Percentiles rank a stretch among this genome's conserved stretches.
Evolutionary conservation across 2,888 invertebrate genomes (phyloP).

Genomic region (Andrena dorsata): DNA sequence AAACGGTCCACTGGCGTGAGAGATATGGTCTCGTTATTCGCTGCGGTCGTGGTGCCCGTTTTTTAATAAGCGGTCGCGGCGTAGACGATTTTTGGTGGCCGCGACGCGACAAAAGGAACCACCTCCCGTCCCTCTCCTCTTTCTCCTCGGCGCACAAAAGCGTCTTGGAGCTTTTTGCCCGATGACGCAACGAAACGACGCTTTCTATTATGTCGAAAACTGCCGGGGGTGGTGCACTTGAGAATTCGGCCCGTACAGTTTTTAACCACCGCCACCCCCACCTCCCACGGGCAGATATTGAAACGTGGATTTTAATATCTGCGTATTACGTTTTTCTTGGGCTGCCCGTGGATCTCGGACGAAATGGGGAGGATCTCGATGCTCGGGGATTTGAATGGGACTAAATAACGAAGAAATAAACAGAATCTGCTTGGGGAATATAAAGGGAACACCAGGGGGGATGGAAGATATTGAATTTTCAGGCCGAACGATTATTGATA

Average conservation of each 20-base stretch:
- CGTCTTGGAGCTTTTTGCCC: slow-evolving; percentile 52
- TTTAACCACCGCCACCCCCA: slow-evolving; percentile 1
- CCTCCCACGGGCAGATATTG: slow-evolving; percentile 31
- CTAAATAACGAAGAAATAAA: background rate
- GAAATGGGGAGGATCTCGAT: background rate
- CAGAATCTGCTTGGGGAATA: background rate
- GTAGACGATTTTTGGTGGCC: slow-evolving; percentile 47
- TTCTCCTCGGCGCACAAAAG: slow-evolving; percentile 57
- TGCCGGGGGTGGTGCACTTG: slow-evolving; percentile 41
- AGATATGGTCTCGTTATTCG: slow-evolving; percentile 60
- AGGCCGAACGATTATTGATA: background rate
- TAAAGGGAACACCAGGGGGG: background rate
- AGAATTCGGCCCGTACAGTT: slow-evolving; percentile 39
- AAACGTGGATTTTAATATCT: slow-evolving; percentile 37
- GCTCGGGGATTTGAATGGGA: background rate
- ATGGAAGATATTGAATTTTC: slow-evolving; percentile 1
- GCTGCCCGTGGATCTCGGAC: background rate
- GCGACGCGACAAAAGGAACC: slow-evolving; percentile 44
- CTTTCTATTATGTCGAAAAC: slow-evolving; percentile 54
- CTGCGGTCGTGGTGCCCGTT: slow-evolving; percentile 13
- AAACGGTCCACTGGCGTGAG: slow-evolving; percentile 56
- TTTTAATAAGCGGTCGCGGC: slow-evolving; percentile 57
- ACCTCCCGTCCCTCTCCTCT: slow-evolving; percentile 40
- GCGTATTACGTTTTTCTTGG: slow-evolving; percentile 31
- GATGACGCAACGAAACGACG: slow-evolving; percentile 61